These are phyloP conservation scores for Mus minutoides DNA, from an alignment of 2,797 vertebrate genomes.

Conservation along the genomic window DNA sequence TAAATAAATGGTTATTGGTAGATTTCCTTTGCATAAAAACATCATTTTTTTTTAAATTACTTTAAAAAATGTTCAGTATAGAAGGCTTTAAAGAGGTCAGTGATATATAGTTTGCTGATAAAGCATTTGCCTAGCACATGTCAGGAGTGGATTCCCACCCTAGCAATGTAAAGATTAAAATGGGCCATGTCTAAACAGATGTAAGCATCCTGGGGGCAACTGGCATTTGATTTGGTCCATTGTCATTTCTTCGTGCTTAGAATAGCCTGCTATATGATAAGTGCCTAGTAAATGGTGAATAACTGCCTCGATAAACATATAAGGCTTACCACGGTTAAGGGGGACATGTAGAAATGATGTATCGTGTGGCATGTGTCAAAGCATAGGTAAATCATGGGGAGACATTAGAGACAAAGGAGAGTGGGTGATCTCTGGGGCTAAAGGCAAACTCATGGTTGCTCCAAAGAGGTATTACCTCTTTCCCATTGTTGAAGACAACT, in stretches of 20 bases:
- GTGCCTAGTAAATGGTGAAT: not conserved
- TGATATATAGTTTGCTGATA: not conserved
- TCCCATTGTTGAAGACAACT: not conserved
- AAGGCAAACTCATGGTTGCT: not conserved
- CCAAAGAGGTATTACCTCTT: not conserved
- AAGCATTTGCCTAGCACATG: not conserved
- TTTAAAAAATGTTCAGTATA: not conserved
- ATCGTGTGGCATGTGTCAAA: not conserved
- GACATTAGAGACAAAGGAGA: not conserved
- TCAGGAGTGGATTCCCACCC: not conserved
- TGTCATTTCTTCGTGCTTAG: not conserved
- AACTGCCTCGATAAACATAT: not conserved
- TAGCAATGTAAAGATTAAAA: not conserved
- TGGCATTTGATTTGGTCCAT: not conserved
- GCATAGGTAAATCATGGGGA: not conserved
- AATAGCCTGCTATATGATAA: not conserved
- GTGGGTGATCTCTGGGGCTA: not conserved
- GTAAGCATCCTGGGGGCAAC: not conserved
- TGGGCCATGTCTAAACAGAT: not conserved
- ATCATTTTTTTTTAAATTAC: not conserved
- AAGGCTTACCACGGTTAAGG: not conserved
- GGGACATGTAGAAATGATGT: not conserved
- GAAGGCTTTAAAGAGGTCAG: not conserved
- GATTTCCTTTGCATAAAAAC: conserved; percentile 5
- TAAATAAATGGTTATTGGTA: not conserved